These are phyloP conservation scores for Apolygus lucorum DNA, from an alignment of 1,140 invertebrate species.

Conservation along the genomic window DNA sequence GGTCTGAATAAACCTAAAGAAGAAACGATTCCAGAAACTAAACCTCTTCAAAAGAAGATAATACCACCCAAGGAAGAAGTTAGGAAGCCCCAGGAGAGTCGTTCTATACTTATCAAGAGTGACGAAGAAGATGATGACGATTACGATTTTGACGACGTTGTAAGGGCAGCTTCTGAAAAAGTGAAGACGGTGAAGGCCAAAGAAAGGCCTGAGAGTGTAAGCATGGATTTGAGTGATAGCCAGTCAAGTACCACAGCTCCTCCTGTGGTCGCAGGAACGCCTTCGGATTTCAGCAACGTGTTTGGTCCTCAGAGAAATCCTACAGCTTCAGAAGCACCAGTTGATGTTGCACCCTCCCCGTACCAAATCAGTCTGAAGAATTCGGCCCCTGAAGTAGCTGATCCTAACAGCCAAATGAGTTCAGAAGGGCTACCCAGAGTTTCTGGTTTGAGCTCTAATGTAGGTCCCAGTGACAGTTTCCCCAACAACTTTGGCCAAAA, in stretches of 20 bases:
- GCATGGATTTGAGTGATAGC: not conserved
- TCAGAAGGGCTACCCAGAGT: no score
- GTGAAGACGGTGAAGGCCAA: not conserved
- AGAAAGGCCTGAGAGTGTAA: not conserved
- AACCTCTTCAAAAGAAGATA: not conserved
- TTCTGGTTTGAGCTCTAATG: no score
- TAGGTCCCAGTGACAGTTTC: no score
- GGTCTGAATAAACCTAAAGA: slow-evolving; percentile 31
- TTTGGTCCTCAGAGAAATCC: slow-evolving; percentile 9
- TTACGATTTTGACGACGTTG: slow-evolving; percentile 58
- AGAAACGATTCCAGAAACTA: not conserved
- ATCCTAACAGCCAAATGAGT: not conserved
- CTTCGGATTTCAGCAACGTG: not conserved
- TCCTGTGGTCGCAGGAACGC: not conserved
- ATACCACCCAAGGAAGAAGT: slow-evolving; percentile 30
- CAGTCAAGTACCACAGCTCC: not conserved
- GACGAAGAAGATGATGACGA: slow-evolving; percentile 52
- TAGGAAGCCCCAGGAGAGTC: slow-evolving; percentile 42
- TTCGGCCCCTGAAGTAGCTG: not conserved
- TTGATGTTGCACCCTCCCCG: not conserved
- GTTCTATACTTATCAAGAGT: slow-evolving; percentile 39
- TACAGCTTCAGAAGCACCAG: not conserved
- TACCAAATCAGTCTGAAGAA: not conserved
- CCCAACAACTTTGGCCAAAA: no score
- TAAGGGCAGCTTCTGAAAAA: slow-evolving; percentile 52